Evolutionary conservation across 2,797 vertebrate species (phyloP).

Genomic region (Paramormyrops hopkinsi): DNA sequence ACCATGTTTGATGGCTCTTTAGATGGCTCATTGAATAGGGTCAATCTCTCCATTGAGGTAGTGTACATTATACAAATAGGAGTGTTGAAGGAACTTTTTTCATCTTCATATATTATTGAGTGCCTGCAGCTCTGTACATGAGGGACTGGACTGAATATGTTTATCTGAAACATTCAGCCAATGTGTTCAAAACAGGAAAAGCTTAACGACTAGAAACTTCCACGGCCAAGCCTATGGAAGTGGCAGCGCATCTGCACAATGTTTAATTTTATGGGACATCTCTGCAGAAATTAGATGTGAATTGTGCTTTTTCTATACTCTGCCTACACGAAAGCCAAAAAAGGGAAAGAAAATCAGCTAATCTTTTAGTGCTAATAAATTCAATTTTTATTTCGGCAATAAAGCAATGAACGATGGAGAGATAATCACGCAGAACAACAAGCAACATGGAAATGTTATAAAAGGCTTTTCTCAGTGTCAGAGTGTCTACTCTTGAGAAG

Average conservation of each 20-base stretch:
- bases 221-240: not conserved
- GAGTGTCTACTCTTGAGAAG: not conserved
- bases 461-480: not conserved
- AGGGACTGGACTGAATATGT: not conserved
- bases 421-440: not conserved
- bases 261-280: not conserved
- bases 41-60: not conserved
- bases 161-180: not conserved
- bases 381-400: not conserved
- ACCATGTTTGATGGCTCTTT: not conserved
- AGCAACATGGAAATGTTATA: not conserved
- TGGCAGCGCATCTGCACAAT: not conserved
- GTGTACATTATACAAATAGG: not conserved
- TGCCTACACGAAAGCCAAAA: not conserved
- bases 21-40: not conserved
- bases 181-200: not conserved
- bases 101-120: conserved; percentile 2
- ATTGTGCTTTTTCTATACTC: not conserved
- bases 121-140: not conserved
- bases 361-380: not conserved
- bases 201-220: not conserved
- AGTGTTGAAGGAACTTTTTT: not conserved
- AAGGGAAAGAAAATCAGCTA: not conserved
- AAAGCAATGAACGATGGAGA: not conserved
- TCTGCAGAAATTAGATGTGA: not conserved